These are phyloP conservation scores for Anguilla rostrata DNA, from an alignment of 2,113 vertebrate genomes.

Conservation along the genomic window DNA sequence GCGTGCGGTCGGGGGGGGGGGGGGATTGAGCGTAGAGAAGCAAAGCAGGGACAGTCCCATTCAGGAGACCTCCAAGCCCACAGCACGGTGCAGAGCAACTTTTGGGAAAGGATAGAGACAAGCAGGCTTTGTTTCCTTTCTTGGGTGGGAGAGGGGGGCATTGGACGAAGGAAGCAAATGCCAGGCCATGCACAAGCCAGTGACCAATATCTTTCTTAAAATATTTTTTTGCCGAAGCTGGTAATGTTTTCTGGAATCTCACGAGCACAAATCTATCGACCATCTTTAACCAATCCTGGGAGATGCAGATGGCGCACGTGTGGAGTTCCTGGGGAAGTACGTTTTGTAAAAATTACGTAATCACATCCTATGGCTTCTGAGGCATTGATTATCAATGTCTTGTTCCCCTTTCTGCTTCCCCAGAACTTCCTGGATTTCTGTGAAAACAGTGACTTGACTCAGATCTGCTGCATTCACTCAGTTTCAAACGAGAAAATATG, in stretches of 20 bases:
- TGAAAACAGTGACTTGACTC: neutral
- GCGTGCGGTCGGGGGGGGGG: neutral
- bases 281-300: neutral
- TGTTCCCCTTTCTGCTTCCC: neutral
- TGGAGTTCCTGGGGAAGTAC: neutral
- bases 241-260: slow-evolving; percentile 28
- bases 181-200: slow-evolving; percentile 53
- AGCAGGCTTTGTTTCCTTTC: neutral
- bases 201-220: slow-evolving; percentile 18
- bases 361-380: neutral
- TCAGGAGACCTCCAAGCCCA: neutral
- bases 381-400: neutral
- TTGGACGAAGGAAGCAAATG: slow-evolving; percentile 44
- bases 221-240: neutral
- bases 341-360: neutral
- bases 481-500: neutral
- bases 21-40: neutral
- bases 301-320: neutral
- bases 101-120: neutral
- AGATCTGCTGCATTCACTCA: neutral
- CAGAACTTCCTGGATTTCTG: neutral
- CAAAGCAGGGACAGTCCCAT: neutral
- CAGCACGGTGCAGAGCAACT: neutral
- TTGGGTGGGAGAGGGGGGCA: neutral
- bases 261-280: slow-evolving; percentile 29